These are phyloP conservation scores for Callinectes sapidus DNA, from an alignment of 2,888 invertebrate species.

Conservation along the genomic window DNA sequence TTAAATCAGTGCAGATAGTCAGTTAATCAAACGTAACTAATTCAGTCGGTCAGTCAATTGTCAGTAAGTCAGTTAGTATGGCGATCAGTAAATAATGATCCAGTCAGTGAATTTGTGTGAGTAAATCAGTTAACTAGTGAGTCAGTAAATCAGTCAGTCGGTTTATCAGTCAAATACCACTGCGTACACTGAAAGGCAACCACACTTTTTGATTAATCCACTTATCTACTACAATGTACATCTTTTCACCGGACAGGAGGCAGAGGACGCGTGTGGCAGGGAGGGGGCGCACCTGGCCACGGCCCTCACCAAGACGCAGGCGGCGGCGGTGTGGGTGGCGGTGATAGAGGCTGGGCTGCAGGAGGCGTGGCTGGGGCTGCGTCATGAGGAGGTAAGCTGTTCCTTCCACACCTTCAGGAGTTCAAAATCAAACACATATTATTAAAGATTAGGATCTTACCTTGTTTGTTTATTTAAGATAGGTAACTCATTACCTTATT, in stretches of 20 bases:
- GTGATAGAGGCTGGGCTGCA: not conserved
- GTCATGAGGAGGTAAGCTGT: not conserved
- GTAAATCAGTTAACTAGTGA: not conserved
- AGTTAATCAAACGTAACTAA: not conserved
- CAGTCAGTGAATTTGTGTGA: too few relatives aligned
- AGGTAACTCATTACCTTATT: too few relatives aligned
- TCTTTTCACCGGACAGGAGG: not conserved
- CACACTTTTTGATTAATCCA: too few relatives aligned
- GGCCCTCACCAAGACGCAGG: not conserved
- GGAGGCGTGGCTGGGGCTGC: slow-evolving; percentile 5
- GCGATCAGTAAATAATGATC: too few relatives aligned
- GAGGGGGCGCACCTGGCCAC: slow-evolving; percentile 34
- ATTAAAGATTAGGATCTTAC: not conserved
- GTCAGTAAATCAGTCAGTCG: too few relatives aligned
- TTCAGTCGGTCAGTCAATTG: not conserved
- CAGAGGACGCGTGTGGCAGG: not conserved
- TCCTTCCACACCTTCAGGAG: not conserved
- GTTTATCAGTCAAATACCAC: too few relatives aligned
- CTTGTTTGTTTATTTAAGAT: not conserved
- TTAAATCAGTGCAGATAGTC: too few relatives aligned
- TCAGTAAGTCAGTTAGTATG: not conserved
- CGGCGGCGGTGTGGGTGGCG: slow-evolving; percentile 20
- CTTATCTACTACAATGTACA: not conserved
- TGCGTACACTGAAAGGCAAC: too few relatives aligned
- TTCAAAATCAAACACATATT: not conserved